Base-by-base conservation (phyloP, 2,888 invertebrate species). In the Neoscelio sp. region DNA sequence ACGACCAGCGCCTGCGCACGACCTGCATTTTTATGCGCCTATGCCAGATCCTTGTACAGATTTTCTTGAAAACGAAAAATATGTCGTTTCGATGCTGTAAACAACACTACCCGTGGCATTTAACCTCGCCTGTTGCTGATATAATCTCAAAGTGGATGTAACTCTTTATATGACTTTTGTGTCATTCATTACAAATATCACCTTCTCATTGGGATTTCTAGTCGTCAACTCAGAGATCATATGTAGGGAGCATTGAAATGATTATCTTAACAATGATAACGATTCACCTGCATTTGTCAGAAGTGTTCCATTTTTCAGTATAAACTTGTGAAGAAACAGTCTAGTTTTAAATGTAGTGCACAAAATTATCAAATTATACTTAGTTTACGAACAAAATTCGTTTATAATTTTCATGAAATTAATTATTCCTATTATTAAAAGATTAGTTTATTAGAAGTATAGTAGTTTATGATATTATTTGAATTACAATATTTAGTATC, bases 21-120 rank as follows among this genome's bases (percentile, higher is more conserved):
- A 88, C 87, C 86, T 87, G 88, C 87, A 88, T 89, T 89, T 89
- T 89, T 89, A 88, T 87, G 88, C 82, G 83, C 82, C 82, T 84
- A 79, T 56, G 86, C 83, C 87, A 88, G 89, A 89, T 88, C 86
- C 83, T 83, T 83, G 87, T 84, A 84, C 84, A 87, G 87, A 88
- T 89, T 88, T 88, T 87, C 86, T 84, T 83, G 81, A 84, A 87
- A 86, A 85, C 82, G 79, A 82, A 82, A 85, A 84, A 84, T 84
- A 85, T 83, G 81, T 79, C 82, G 79, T 78, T 81, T 81, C 80
- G 76, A 82, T 70, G 82, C 80, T 81, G 82, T 82, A 84, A 84
- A 84, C 84, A 82, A 84, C 80, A 65, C 62, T 64, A 67, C 56
- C 50, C 73, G 54, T 60, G 65, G 62, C 76, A 70, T 67, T 71